phyloP scores from a whole-genome alignment of 2,888 invertebrate genomes.

The Eristalinus sepulchralis region DNA sequence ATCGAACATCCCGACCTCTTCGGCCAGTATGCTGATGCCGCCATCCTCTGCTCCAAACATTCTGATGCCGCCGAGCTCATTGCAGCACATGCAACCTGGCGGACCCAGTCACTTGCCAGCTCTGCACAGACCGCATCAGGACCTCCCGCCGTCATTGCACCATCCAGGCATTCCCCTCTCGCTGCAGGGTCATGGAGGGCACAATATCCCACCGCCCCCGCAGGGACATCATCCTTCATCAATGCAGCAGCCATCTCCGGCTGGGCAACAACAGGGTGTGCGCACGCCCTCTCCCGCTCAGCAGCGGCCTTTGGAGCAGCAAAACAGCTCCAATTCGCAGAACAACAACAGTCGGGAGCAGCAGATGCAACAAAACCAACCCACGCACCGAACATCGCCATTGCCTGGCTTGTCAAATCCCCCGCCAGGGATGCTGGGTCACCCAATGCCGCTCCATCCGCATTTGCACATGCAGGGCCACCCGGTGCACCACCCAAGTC shows the following conservation, averaged over 20 bases:
- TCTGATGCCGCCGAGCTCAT: conserved; percentile 75
- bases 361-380: conserved; percentile 74
- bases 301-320: conserved; percentile 72
- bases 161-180: conserved; percentile 80
- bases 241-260: conserved; percentile 73
- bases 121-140: conserved; percentile 80
- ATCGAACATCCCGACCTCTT: conserved; percentile 68
- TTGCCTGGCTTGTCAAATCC: conserved; percentile 77
- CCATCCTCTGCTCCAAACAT: conserved; percentile 76
- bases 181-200: conserved; percentile 76
- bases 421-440: conserved; percentile 78
- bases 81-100: conserved; percentile 73
- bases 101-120: conserved; percentile 75
- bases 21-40: conserved; percentile 81
- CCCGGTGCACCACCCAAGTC: conserved; percentile 79
- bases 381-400: conserved; percentile 79
- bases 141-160: conserved; percentile 79
- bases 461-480: conserved; percentile 78
- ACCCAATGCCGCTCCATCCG: conserved; percentile 80
- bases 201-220: conserved; percentile 74
- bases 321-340: conserved; percentile 54
- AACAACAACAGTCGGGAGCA: conserved; percentile 70
- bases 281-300: conserved; percentile 80
- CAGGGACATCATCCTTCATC: conserved; percentile 76
- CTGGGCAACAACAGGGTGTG: conserved; percentile 73